These are phyloP conservation scores for Drosophila paramelanica DNA, from an alignment of 2,888 invertebrate species.

Conservation along the genomic window DNA sequence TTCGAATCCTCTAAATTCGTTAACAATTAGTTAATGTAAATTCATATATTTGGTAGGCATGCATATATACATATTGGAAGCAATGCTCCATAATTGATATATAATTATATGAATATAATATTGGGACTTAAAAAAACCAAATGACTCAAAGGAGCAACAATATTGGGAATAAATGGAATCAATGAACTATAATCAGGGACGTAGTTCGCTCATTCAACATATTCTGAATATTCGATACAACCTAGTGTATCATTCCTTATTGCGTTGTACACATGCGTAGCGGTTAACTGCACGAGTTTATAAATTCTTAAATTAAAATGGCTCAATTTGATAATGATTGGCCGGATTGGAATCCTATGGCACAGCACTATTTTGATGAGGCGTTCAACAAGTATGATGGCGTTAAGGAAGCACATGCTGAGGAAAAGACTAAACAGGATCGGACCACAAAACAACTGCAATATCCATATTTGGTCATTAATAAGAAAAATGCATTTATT, in stretches of 20 bases:
- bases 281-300: neutral
- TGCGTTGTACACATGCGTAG: slow-evolving; percentile 1
- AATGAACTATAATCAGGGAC: too few relatives aligned
- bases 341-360: slow-evolving; percentile 54
- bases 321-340: slow-evolving; percentile 17
- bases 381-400: slow-evolving; percentile 31
- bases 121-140: too few relatives aligned
- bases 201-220: neutral
- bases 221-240: neutral
- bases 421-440: neutral
- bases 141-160: neutral
- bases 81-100: too few relatives aligned
- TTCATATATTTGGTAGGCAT: too few relatives aligned
- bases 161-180: neutral
- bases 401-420: slow-evolving; percentile 1
- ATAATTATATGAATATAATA: too few relatives aligned
- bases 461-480: slow-evolving; percentile 55
- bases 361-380: slow-evolving; percentile 39
- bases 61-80: too few relatives aligned
- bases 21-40: too few relatives aligned
- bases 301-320: slow-evolving; percentile 15
- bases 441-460: slow-evolving; percentile 8
- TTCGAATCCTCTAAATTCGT: too few relatives aligned
- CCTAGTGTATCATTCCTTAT: neutral
- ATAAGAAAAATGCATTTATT: slow-evolving; percentile 23